Evolutionary conservation across 1,140 invertebrate species (phyloP).

Genomic region (Agraylea sexmaculata): DNA sequence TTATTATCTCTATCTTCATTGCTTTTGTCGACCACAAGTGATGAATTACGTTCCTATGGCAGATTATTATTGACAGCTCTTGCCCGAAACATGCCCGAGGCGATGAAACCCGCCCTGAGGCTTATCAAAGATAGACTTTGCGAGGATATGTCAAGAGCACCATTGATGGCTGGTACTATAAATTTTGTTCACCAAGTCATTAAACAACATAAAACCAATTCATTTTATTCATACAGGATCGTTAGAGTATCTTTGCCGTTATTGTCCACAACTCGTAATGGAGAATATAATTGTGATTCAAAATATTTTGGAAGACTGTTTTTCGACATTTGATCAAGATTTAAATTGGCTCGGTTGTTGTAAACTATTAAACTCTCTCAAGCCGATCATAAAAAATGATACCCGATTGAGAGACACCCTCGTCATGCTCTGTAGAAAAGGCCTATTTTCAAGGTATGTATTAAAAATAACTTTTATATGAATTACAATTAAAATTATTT

Average conservation of each 20-base stretch:
- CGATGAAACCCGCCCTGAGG: constrained; percentile 15
- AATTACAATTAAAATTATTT: neutral
- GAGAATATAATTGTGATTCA: constrained; percentile 5
- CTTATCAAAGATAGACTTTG: constrained; percentile 4
- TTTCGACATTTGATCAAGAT: constrained; percentile 8
- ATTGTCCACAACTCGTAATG: neutral
- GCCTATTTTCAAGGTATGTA: constrained; percentile 14
- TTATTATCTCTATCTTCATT: constrained; percentile 42
- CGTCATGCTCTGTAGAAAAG: constrained; percentile 17
- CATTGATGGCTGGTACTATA: constrained; percentile 8
- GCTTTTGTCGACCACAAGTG: constrained; percentile 30
- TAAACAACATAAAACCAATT: constrained; percentile 2
- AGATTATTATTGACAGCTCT: constrained; percentile 4
- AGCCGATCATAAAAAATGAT: constrained; percentile 3
- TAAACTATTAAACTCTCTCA: constrained; percentile 5
- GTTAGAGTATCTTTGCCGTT: neutral
- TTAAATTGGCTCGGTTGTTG: constrained; percentile 7
- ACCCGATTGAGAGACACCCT: constrained; percentile 11
- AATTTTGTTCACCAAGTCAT: neutral
- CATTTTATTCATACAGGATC: too few species aligned
- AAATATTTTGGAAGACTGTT: constrained; percentile 11
- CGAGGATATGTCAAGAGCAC: constrained; percentile 3
- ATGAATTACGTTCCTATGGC: constrained; percentile 1
- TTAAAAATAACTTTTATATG: neutral
- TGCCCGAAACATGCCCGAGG: constrained; percentile 23